These are phyloP conservation scores for Pycnomerus fuliginosus DNA, from an alignment of 2,888 invertebrate genomes.

Conservation along the genomic window DNA sequence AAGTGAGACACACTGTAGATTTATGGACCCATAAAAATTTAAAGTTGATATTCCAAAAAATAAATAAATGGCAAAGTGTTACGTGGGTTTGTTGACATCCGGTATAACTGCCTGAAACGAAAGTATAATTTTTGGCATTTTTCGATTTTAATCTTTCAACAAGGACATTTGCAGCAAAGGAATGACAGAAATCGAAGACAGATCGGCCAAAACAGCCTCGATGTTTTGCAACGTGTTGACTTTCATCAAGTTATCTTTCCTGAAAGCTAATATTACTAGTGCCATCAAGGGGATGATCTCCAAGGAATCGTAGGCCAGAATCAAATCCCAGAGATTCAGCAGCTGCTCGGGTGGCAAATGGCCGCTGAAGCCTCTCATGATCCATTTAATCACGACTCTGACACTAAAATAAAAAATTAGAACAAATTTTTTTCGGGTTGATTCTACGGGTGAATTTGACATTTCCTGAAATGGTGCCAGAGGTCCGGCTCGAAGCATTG, in stretches of 20 bases:
- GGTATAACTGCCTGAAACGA: too few species aligned
- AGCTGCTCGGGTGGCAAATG: conserved; percentile 91
- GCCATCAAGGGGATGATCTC: conserved; percentile 87
- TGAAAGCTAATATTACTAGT: conserved; percentile 79
- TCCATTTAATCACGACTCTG: conserved; percentile 91
- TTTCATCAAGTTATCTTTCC: conserved; percentile 81
- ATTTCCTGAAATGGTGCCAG: conserved; percentile 87
- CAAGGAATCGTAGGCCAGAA: conserved; percentile 88
- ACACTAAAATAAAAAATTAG: conserved; percentile 59
- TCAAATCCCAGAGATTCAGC: conserved; percentile 88
- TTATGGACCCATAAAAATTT: too few species aligned
- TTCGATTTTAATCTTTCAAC: conserved; percentile 59
- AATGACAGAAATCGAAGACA: conserved; percentile 83
- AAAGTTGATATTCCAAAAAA: too few species aligned
- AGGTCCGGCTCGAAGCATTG: conserved; percentile 88
- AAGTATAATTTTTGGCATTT: too few species aligned
- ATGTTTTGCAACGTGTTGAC: conserved; percentile 74
- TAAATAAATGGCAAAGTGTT: too few species aligned
- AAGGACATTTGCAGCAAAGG: conserved; percentile 80
- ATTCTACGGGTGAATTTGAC: conserved; percentile 87
- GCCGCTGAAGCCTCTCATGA: conserved; percentile 95
- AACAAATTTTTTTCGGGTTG: neutral
- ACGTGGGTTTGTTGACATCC: too few species aligned
- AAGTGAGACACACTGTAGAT: too few species aligned
- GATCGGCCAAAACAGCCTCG: conserved; percentile 83